phyloP scores from a whole-genome alignment of 2,113 vertebrate genomes.

The Octodon degus region DNA sequence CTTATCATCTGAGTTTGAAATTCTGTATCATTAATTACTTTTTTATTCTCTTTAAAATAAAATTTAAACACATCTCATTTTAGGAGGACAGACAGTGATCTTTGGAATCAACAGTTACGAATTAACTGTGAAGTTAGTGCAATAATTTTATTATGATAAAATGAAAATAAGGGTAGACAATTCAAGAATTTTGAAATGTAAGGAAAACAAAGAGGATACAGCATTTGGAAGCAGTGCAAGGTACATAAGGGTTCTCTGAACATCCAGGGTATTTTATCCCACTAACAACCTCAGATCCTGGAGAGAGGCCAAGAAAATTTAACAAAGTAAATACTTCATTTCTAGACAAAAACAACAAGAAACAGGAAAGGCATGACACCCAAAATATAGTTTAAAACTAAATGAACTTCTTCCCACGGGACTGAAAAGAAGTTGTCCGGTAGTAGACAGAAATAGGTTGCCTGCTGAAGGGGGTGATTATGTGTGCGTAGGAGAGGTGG shows the following conservation, averaged over 20 bases:
- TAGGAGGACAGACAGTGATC: not conserved
- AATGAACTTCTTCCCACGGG: not conserved
- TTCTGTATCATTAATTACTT: no score
- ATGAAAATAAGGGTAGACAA: not conserved
- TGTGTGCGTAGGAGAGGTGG: not conserved
- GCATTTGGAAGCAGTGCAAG: not conserved
- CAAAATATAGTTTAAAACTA: constrained; percentile 34
- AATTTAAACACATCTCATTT: not conserved
- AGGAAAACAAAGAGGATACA: not conserved
- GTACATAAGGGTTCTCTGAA: not conserved
- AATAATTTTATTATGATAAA: not conserved
- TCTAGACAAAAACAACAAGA: not conserved
- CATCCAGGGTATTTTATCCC: not conserved
- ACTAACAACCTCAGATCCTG: not conserved
- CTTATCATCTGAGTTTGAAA: no score
- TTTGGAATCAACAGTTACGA: not conserved
- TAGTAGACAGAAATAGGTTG: not conserved
- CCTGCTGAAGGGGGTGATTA: not conserved
- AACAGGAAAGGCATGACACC: not conserved
- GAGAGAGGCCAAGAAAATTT: not conserved
- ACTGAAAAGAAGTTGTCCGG: not conserved
- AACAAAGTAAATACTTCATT: not conserved
- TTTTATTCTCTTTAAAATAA: no score
- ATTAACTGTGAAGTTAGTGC: not conserved
- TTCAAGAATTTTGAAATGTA: not conserved